Evolutionary conservation across 1,140 invertebrate species (phyloP).

Genomic region (Lithobius niger): DNA sequence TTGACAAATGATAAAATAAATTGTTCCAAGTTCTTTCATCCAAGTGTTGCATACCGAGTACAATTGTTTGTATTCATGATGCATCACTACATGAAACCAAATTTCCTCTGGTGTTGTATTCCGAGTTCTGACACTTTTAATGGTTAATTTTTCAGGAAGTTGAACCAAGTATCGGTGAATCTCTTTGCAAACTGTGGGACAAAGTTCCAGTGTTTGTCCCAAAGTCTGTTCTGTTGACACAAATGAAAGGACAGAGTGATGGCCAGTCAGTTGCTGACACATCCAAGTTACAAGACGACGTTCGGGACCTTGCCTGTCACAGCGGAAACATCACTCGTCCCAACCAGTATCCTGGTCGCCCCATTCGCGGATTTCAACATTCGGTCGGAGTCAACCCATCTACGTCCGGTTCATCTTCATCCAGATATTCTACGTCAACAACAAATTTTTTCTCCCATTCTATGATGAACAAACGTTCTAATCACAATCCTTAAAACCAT

Average conservation of each 20-base stretch:
- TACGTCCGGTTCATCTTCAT: neutral
- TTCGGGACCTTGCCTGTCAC: neutral
- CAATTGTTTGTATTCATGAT: too few species aligned
- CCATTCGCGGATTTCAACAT: conserved; percentile 8
- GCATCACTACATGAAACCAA: too few species aligned
- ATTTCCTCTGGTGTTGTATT: too few species aligned
- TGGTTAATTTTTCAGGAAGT: too few species aligned
- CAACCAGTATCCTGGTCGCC: conserved; percentile 1
- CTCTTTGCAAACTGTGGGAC: conserved; percentile 34
- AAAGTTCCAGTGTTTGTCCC: conserved; percentile 14
- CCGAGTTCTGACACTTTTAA: too few species aligned
- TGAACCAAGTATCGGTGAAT: conserved; percentile 34
- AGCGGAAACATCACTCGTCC: neutral
- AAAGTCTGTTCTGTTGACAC: neutral
- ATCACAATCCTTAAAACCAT: neutral
- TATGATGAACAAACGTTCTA: neutral
- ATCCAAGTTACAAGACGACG: neutral
- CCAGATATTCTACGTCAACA: neutral
- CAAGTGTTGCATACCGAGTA: too few species aligned
- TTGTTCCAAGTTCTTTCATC: too few species aligned
- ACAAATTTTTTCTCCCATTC: neutral
- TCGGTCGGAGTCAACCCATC: neutral
- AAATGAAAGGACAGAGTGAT: neutral
- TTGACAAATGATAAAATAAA: too few species aligned
- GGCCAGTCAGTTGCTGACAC: neutral